Evolutionary conservation across 2,113 vertebrate genomes (phyloP).

Genomic region (Butorides virescens): DNA sequence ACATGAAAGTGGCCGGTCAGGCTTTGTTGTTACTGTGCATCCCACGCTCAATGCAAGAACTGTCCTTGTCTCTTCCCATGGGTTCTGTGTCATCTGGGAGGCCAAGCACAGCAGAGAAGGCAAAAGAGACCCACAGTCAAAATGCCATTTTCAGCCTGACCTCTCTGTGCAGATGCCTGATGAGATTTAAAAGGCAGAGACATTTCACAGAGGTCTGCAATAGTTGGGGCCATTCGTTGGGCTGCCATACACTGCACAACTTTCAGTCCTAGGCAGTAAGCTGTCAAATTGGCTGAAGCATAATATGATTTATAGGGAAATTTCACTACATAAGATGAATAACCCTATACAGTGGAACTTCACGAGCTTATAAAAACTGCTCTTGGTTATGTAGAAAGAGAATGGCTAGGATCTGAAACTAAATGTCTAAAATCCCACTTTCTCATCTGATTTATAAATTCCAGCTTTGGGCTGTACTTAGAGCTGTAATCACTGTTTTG

Average conservation of each 20-base stretch:
- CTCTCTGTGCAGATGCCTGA: not conserved
- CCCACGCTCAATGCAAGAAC: not conserved
- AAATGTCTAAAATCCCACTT: not conserved
- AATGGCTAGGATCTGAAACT: not conserved
- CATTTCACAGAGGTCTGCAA: not conserved
- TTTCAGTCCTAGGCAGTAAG: not conserved
- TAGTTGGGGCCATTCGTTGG: not conserved
- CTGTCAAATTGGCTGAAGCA: not conserved
- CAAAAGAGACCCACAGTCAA: not conserved
- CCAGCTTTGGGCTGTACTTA: constrained; percentile 1
- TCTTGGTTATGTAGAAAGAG: not conserved
- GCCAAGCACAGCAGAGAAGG: not conserved
- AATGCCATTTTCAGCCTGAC: not conserved
- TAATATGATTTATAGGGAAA: not conserved
- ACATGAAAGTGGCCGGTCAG: not conserved
- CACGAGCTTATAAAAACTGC: not conserved
- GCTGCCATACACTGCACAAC: not conserved
- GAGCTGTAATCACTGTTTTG: constrained; percentile 23
- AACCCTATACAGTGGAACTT: not conserved
- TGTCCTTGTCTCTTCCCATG: not conserved
- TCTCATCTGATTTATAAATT: constrained; percentile 6
- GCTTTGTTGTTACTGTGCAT: not conserved
- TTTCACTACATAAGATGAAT: not conserved
- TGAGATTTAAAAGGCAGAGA: not conserved
- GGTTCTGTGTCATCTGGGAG: not conserved